These are phyloP conservation scores for Smittia aterrima DNA, from an alignment of 2,888 invertebrate species.

Conservation along the genomic window DNA sequence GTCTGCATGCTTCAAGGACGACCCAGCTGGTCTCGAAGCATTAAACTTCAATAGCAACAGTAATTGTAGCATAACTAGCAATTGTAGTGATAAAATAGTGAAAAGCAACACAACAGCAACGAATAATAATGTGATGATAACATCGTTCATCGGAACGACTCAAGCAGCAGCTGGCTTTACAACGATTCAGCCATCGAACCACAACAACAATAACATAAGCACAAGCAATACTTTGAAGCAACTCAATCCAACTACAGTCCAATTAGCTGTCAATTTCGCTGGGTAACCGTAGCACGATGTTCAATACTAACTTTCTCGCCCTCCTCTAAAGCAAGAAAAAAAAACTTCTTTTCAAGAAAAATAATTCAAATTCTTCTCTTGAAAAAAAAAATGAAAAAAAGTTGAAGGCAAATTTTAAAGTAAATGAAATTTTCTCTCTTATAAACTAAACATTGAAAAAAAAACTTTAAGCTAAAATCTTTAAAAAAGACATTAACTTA, in stretches of 20 bases:
- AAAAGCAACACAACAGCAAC: conserved; percentile 38
- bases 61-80: conserved; percentile 33
- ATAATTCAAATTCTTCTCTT: not conserved
- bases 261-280: conserved; percentile 42
- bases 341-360: not conserved
- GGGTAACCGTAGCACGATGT: conserved; percentile 38
- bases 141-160: conserved; percentile 36
- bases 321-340: not conserved
- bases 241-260: conserved; percentile 38
- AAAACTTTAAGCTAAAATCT: conserved; percentile 17
- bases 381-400: not conserved
- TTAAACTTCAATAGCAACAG: conserved; percentile 31
- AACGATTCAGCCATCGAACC: conserved; percentile 45
- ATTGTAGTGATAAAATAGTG: conserved; percentile 37
- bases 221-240: conserved; percentile 44
- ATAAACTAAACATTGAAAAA: not conserved
- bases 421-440: not conserved
- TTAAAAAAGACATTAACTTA: conserved; percentile 10
- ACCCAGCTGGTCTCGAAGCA: conserved; percentile 43
- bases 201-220: conserved; percentile 43
- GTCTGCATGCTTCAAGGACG: conserved; percentile 77
- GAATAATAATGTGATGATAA: conserved; percentile 34
- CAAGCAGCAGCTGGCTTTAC: conserved; percentile 41
- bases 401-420: not conserved
- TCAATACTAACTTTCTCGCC: not conserved